Evolutionary conservation across 2,797 vertebrate genomes (phyloP).

Genomic region (Orestias chungarensis): DNA sequence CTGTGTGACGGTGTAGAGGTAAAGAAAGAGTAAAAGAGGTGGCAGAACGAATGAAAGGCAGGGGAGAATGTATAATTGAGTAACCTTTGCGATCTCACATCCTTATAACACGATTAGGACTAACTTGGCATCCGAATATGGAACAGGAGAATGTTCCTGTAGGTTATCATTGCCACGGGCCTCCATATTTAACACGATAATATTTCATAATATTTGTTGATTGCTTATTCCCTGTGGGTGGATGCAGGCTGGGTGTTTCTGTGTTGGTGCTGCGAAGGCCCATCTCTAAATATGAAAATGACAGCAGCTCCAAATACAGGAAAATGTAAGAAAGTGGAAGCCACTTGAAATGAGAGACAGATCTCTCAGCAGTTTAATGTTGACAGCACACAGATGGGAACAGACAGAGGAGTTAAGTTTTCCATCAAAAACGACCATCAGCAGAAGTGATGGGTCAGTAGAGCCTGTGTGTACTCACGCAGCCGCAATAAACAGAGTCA

Average conservation of each 20-base stretch:
- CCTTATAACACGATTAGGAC: slow-evolving; percentile 75
- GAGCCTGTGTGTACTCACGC: slow-evolving; percentile 38
- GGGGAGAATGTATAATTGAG: slow-evolving; percentile 76
- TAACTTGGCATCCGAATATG: slow-evolving; percentile 78
- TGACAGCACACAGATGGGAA: slow-evolving; percentile 1
- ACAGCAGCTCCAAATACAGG: slow-evolving; percentile 30
- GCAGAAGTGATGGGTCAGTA: slow-evolving; percentile 51
- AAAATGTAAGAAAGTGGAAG: not conserved
- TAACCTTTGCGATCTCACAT: slow-evolving; percentile 71
- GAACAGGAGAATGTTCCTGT: slow-evolving; percentile 57
- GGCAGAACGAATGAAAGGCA: slow-evolving; percentile 75
- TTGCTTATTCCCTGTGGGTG: slow-evolving; percentile 60
- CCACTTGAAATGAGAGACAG: slow-evolving; percentile 9
- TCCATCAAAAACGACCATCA: slow-evolving; percentile 30
- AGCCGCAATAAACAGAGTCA: slow-evolving; percentile 54
- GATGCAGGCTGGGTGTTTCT: slow-evolving; percentile 39
- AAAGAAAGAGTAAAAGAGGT: slow-evolving; percentile 71
- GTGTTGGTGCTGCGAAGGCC: slow-evolving; percentile 13
- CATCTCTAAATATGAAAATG: slow-evolving; percentile 25
- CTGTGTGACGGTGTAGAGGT: slow-evolving; percentile 73
- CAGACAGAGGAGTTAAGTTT: slow-evolving; percentile 16
- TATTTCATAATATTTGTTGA: slow-evolving; percentile 66
- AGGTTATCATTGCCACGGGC: slow-evolving; percentile 60
- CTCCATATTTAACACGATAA: slow-evolving; percentile 61
- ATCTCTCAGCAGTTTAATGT: slow-evolving; percentile 16